Base-by-base conservation (phyloP, 2,113 vertebrate genomes). In the Tapirus terrestris region DNA sequence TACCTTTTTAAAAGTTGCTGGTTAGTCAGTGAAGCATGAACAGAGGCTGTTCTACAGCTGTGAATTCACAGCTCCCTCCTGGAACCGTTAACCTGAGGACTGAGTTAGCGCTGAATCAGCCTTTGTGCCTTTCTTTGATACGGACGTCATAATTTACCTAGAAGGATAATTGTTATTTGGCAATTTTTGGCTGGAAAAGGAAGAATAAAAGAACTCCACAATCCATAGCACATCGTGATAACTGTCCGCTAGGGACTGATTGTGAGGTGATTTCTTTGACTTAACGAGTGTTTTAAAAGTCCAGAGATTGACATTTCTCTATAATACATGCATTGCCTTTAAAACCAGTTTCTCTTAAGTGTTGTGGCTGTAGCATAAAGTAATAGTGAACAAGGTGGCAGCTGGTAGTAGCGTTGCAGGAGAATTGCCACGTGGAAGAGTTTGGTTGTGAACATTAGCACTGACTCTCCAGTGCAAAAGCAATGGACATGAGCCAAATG, bases 221-320 rank as follows among this genome's bases (percentile, higher is more conserved):
- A 45, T 45, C 63, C 82, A 27, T 53, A 53, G 12, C 3, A 6
- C 61, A 29, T 53, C 14, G 48, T 27, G 53, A 63, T 81, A 89
- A 80, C 3, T 65, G 4, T 43, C 25, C 25, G 21, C 3, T 31
- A 61, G 21, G 23, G 75, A 43, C 31, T 48, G 39, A 56, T 51
- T 43, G 8, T 72, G 33, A 90, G 80, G 75, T 82, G 17, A 81
- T 93, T 96, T 85, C 70, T 96, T 95, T 51, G 65, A 53, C 72
- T 72, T 81, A 81, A 70, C 12, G 20, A 61, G 33, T 70, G 2
- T 76, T 90, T 83, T 83, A 13, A 81, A 79, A 93, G 29, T 61
- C 33, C 93, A 88, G 91, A 58, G 31, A 13, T 31, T 56, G 73
- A 73, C 33, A 12, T 43, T 86, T 83, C n/a, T 18, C 58, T 33